Evolutionary conservation across 1,140 invertebrate genomes (phyloP), one percentile per base, ranked within the genome.

Genomic region (Cotesia vestalis): DNA sequence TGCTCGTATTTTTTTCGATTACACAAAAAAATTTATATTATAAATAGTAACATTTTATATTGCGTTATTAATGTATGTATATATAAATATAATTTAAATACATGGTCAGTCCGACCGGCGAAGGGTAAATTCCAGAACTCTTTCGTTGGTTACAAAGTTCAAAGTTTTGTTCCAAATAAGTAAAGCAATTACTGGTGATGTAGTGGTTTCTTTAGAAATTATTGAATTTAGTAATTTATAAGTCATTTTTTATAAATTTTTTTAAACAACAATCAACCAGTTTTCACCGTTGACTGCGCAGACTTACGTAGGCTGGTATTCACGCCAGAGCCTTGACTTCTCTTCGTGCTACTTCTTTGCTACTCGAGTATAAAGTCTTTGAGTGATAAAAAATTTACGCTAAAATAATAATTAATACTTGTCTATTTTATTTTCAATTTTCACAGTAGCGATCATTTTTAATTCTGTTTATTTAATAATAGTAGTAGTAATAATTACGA

Each of bases 261-360:
- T 38, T 8, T 66, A 4, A 55, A n/a, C 17, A 35, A 27, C 60
- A 46, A 46, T 46, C 11, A 57, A 72, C 69, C 72, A 72, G 75
- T 76, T 74, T 62, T 20, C 20, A 5, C 11, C 34, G 17, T 20
- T 34, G 60, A 36, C 52, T 62, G 40, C 69, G 20, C 35, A 59
- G 20, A 59, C 57, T 59, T 59, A 59, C 57, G 57, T 27, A 59
- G 57, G 27, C 57, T 8, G 57, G 27, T 59, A 59, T 59, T 59
- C 5, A 46, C 64, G 8, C 8, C 34, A 34, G 40, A 63, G 53
- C 73, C 70, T 77, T 76, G 67, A 76, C 52, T 59, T 59, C 57
- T 59, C n/a, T 34, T 73, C 2, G 38, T 14, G 55, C 55, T 12
- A 57, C 11, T 62, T 62, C 74, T 71, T 55, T 55, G 17, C 57